Base-by-base conservation (phyloP, 30 jellyfish, hydroid and myxozoan genomes). In the Aurelia sp. region DNA sequence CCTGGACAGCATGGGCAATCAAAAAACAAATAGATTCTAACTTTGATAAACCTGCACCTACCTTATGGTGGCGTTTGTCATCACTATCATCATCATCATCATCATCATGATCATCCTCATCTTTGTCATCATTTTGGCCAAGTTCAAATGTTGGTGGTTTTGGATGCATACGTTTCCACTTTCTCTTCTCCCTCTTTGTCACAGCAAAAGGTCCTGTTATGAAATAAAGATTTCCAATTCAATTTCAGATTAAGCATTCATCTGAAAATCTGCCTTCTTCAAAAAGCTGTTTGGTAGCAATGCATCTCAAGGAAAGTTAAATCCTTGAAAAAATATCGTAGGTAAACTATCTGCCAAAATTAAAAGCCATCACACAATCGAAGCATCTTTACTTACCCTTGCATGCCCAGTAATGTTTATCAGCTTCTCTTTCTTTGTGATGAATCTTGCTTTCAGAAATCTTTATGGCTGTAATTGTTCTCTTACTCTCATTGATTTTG, bases 401-500 rank as follows among this genome's bases (percentile, higher is more conserved):
- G 62, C 83, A 48, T 7, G 96, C 90, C 88, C 89, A 87, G n/a
- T 76, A 12, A 61, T 87, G 96, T 37, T 74, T 87, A 40, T 87
- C 96, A 11, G 21, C 21, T 11, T 33, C 63, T 70, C 84, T 87
- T n/a, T 65, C 72, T 22, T 35, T 62, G 37, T 55, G 44, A 47
- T 76, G 91, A 68, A 87, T 87, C 77, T 77, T 87, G 70, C 96
- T 87, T 13, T 78, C 48, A 16, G 84, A 13, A 57, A 87, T 17
- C 30, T 78, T 65, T 17, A 87, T 62, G 3, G 60, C 53, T 4
- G 86, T 76, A n/a, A 87, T 37, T 52, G 87, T 66, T 41, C 96
- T 62, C 17, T 50, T 68, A 35, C 79, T 77, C 48, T 89, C 97
- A 35, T 79, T 78, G 11, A 48, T 65, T 22, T 50, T 73, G 13